Evolutionary conservation across 2,888 invertebrate genomes (phyloP).

Genomic region (Sinohyriopsis cumingii): DNA sequence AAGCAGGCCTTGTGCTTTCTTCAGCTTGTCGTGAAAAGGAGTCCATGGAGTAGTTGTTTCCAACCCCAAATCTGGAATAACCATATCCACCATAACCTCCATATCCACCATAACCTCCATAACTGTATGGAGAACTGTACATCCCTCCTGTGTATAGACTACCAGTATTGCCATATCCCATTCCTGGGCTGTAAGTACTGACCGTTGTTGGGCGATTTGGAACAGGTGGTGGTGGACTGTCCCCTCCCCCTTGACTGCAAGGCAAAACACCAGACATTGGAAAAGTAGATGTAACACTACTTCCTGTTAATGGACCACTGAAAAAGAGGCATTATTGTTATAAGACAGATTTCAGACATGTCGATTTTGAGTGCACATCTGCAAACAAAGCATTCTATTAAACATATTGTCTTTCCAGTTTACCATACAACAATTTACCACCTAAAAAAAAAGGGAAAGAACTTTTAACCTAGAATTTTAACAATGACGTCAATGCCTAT

Average conservation of each 20-base stretch:
- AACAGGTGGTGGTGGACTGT: conserved; percentile 42
- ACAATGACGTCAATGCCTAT: too few relatives aligned
- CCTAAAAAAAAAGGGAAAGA: too few relatives aligned
- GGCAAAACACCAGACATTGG: conserved; percentile 12
- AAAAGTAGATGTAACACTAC: neutral
- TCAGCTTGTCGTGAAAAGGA: conserved; percentile 87
- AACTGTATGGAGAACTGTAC: conserved; percentile 36
- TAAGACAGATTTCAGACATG: neutral
- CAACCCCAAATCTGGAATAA: conserved; percentile 48
- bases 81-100: conserved; percentile 39
- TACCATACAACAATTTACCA: too few relatives aligned
- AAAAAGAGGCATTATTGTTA: conserved; percentile 6
- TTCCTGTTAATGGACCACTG: conserved; percentile 25
- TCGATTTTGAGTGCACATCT: too few relatives aligned
- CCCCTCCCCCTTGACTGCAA: conserved; percentile 28
- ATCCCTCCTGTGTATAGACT: conserved; percentile 23
- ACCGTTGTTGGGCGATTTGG: conserved; percentile 40
- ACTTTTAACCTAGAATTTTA: too few relatives aligned
- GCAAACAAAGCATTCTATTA: too few relatives aligned
- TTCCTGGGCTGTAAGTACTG: conserved; percentile 24
- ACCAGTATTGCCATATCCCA: conserved; percentile 18
- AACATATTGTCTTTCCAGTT: too few relatives aligned
- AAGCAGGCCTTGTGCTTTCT: conserved; percentile 92
- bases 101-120: conserved; percentile 32
- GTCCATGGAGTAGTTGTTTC: conserved; percentile 34